phyloP scores from a whole-genome alignment of 2,888 invertebrate species.

The Hypomecis punctinalis region DNA sequence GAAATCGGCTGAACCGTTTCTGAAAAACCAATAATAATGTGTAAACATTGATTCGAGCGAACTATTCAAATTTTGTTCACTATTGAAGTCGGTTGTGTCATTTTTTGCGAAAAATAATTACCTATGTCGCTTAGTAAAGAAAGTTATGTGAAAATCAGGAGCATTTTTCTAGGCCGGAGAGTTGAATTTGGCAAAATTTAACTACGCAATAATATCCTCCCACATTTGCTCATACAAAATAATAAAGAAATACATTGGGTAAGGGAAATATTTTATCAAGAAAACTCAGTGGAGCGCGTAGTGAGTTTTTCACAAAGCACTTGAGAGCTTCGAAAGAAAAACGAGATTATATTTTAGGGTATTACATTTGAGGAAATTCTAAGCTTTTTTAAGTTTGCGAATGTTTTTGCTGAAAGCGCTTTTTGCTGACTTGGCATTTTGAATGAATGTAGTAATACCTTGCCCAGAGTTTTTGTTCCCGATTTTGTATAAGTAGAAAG shows the following conservation, averaged over 20 bases:
- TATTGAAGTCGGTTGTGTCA: no score
- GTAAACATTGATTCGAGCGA: no score
- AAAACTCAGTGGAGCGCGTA: conserved; percentile 56
- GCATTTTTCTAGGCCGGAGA: no score
- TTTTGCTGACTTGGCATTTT: conserved; percentile 9
- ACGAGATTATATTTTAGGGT: conserved; percentile 48
- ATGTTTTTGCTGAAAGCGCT: conserved; percentile 34
- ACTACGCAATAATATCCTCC: conserved; percentile 17
- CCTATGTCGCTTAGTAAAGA: no score
- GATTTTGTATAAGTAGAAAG: no score
- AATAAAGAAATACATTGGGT: conserved; percentile 34
- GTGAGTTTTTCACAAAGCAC: conserved; percentile 51
- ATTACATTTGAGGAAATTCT: conserved; percentile 39
- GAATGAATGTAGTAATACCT: neutral
- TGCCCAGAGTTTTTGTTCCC: neutral
- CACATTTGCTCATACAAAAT: conserved; percentile 30
- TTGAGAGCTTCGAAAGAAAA: conserved; percentile 49
- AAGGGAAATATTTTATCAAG: conserved; percentile 49
- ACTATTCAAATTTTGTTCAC: no score
- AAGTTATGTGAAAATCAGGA: no score
- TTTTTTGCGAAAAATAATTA: no score
- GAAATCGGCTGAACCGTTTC: no score
- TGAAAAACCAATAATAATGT: no score
- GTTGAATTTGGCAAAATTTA: no score
- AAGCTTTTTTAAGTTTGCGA: conserved; percentile 29